Base-by-base conservation (phyloP, 2,797 vertebrate genomes). In the Sarcophilus harrisii region DNA sequence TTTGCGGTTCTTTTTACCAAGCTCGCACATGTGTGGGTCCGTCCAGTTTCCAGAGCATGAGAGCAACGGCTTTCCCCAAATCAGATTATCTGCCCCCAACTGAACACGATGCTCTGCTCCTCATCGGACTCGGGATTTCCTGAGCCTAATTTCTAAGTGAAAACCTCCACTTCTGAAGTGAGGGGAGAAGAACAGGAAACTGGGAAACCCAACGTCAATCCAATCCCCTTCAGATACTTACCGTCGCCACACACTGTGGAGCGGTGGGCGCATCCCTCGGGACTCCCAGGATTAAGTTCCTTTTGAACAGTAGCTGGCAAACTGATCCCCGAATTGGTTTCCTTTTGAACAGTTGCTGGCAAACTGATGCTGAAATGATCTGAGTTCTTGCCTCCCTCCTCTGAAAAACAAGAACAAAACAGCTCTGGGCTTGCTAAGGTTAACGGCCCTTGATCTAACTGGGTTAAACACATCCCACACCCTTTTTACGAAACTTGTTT, bases 341-440 rank as follows among this genome's bases (percentile, higher is more conserved):
- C 52, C 87, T 96, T 94, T 29, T 16, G 81, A 49, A 81, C 81
- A 59, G 91, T 58, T 87, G 92, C 93, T 91, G 93, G 24, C 92
- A 97, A 92, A 93, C 9, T 38, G 54, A 94, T 21, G 27, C 38
- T 95, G 73, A 93, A 90, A n/a, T 1, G 2, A 96, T 73, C 91
- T 90, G 90, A 94, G 38, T 30, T 90, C 96, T 96, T 91, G 81
- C 91, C 87, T 96, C 60, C 91, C 58, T 95, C 91, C 81, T 73
- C 94, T 94, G 94, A 91, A 97, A 97, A 96, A 94, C 91, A 96
- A 94, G 57, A 38, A 93, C 90, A 92, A 54, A 66, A 57, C 13
- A 92, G 91, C 73, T 87, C 73, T 91, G 49, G 62, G 16, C 21
- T 59, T 81, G 24, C 4, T 91, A 3, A 32, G 90, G 58, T 92